phyloP scores from a whole-genome alignment of 2,888 invertebrate species.

The Xanthorhoe designata region DNA sequence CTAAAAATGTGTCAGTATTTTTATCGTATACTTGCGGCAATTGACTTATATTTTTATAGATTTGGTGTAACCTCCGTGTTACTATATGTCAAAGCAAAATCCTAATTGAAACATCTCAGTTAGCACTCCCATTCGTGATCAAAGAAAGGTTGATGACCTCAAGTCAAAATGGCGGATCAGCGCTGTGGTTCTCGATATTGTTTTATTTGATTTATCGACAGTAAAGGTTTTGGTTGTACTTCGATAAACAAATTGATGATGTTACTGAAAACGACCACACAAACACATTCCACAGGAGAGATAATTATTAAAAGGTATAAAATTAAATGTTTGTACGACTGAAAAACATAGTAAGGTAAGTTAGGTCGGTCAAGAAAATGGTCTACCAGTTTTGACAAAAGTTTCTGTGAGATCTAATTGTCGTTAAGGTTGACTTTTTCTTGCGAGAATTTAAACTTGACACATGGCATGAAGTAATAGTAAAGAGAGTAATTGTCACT shows the following conservation, averaged over 20 bases:
- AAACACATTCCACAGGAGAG: neutral
- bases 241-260: conserved; percentile 15
- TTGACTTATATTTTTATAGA: too few relatives aligned
- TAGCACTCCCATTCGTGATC: conserved; percentile 34
- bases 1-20: too few relatives aligned
- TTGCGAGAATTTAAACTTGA: too few relatives aligned
- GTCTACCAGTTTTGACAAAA: too few relatives aligned
- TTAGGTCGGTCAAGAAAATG: too few relatives aligned
- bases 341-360: too few relatives aligned
- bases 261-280: conserved; percentile 4
- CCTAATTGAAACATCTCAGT: conserved; percentile 35
- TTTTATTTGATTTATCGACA: conserved; percentile 30
- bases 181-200: conserved; percentile 36
- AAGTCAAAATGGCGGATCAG: conserved; percentile 43
- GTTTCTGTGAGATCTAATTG: too few relatives aligned
- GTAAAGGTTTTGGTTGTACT: conserved; percentile 21
- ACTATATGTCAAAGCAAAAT: conserved; percentile 30
- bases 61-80: conserved; percentile 3
- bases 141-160: conserved; percentile 35
- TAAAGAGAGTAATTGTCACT: too few relatives aligned
- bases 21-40: too few relatives aligned
- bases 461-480: too few relatives aligned
- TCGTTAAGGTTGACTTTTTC: too few relatives aligned
- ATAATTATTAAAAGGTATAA: neutral
- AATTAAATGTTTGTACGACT: too few relatives aligned